Base-by-base conservation (phyloP, 92 coral and sea anemone species). In the Epizoanthus fatuus region DNA sequence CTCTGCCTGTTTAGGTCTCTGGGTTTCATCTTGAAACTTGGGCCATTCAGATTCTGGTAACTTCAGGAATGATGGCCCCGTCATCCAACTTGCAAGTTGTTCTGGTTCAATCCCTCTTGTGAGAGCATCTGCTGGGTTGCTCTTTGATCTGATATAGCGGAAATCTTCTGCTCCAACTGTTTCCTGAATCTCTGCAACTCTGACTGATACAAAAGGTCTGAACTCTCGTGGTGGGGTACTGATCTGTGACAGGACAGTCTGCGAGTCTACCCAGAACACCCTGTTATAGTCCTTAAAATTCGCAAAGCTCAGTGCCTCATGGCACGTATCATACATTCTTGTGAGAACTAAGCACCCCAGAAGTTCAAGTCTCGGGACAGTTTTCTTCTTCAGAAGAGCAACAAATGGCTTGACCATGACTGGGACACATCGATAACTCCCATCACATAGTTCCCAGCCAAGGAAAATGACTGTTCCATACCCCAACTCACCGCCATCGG, bases 121-220 rank as follows among this genome's bases (percentile, higher is more conserved):
- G 57, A 90, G 92, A 4, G 86, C 92, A 60, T 93, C 92, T 2
- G 92, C 96, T 32, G 94, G 92, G 64, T 93, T 90, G 20, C 80
- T 64, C 69, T 85, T 90, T 8, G 94, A 90, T 65, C 91, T 83
- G 62, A 90, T 55, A 71, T 89, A 93, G 4, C 58, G 75, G 55
- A 93, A 90, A 63, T 86, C 83, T 1, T 90, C 92, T 2, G 57
- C 81, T 9, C 74, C 86, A 3, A 93, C 82, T 0, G 88, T 84
- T 53, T 90, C 96, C 79, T 93, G 92, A 14, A 93, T 93, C 70
- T 90, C 93, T 22, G 90, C 85, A 7, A 93, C 94, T 58, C 90
- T 73, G 5, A 82, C 81, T 47, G 92, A 93, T 13, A 87, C 80
- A 56, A 93, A 93, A 42, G 92, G 94, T 38, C 74, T 79, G 69